Base-by-base conservation (phyloP, 2,113 vertebrate species). In the Syrmaticus mikado region DNA sequence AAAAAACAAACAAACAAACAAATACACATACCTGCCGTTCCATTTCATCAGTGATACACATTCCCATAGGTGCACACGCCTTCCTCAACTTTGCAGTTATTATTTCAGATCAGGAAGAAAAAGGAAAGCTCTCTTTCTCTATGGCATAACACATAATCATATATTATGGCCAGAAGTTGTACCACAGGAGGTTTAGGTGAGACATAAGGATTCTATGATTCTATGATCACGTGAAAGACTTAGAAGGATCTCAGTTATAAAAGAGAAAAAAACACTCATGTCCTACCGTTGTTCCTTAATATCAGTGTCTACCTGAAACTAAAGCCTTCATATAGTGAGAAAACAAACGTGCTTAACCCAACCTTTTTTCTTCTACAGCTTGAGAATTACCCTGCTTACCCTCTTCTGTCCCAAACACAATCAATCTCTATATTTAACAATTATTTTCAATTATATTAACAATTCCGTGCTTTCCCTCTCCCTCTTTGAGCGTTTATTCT, bases 61-160 rank as follows among this genome's bases (percentile, higher is more conserved):
- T 25, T 77, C 76, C 85, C 61, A 65, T 2, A 34, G 34, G 9
- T 40, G 15, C 48, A 72, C 58, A 91, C 45, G 30, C 48, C 82
- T 43, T 24, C 61, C 85, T 60, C 52, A 74, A 13, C 65, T 77
- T 81, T 48, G 24, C 32, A 81, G 65, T 87, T 87, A 75, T 60
- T 86, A 79, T 80, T 92, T 85, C 67, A 87, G 64, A 82, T 89
- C 48, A 85, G 34, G 53, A 90, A 82, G 72, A 48, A 45, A 68
- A 67, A 46, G n/a, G 27, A 28, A 34, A 38, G 27, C 16, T 14
- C 22, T 43, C 52, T n/a, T 11, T 58, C 12, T 75, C 24, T 48
- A 61, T 15, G 22, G 34, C 1, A 0, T 27, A 38, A 38, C 38
- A 38, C 38, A 38, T 38, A 38, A 38, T 38, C 38, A 38, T 38